Percentiles rank a stretch among this genome's conserved stretches.
Evolutionary conservation across 2,797 vertebrate species (phyloP).

Genomic region (Gallinago stenura): DNA sequence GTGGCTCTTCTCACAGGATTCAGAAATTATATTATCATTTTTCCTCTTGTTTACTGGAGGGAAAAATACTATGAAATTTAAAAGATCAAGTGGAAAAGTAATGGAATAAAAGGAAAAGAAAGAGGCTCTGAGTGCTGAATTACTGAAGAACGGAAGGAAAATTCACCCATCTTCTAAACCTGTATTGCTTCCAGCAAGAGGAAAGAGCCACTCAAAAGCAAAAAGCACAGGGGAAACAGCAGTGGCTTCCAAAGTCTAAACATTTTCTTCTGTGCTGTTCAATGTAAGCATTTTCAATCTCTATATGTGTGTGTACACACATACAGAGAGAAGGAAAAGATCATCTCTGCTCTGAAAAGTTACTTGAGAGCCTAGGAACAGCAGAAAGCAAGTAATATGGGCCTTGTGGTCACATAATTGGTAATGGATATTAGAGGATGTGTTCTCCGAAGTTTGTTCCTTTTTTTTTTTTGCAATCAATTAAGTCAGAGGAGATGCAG

Average conservation of each 20-base stretch:
- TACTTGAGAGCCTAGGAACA: not conserved
- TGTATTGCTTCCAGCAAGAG: not conserved
- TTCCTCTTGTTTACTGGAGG: not conserved
- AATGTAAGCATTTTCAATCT: not conserved
- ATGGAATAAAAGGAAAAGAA: not conserved
- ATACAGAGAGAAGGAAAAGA: not conserved
- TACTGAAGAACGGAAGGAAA: not conserved
- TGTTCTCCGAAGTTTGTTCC: not conserved
- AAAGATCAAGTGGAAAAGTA: not conserved
- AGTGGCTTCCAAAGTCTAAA: not conserved
- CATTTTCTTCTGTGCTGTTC: not conserved
- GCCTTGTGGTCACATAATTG: not conserved
- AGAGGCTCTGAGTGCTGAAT: not conserved
- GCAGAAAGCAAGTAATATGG: not conserved
- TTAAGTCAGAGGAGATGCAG: not conserved
- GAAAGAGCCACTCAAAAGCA: not conserved
- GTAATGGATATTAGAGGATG: not conserved
- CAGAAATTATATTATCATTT: not conserved
- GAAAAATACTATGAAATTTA: not conserved
- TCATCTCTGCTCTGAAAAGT: not conserved
- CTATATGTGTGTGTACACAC: not conserved
- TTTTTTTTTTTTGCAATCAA: not conserved
- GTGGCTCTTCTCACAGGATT: not conserved
- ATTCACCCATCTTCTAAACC: not conserved
- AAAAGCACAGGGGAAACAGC: not conserved